Conservation (phyloP, 2,797 vertebrate genomes). For the Poeciliopsis presidionis region DNA sequence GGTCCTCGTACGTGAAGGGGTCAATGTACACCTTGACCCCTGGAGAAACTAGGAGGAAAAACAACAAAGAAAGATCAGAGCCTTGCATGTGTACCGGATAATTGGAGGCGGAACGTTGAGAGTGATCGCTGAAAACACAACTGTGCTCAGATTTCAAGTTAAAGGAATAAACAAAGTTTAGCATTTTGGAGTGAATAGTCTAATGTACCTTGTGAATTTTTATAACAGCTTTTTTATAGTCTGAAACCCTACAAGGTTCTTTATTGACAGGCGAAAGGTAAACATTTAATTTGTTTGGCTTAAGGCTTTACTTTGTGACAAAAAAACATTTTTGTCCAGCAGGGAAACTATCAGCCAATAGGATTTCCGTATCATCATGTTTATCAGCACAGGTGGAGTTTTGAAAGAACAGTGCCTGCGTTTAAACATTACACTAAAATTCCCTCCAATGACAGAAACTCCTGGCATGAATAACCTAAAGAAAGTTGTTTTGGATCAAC, state of each 20-base stretch:
- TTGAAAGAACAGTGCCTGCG: background rate
- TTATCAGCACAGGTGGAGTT: no score
- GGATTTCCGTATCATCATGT: background rate
- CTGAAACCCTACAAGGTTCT: background rate
- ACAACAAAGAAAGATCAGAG: background rate
- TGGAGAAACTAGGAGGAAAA: constrained; percentile 85
- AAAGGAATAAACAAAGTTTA: background rate
- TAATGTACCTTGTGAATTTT: background rate
- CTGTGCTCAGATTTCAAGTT: background rate
- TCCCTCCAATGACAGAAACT: background rate
- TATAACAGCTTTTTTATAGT: background rate
- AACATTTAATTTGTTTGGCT: background rate
- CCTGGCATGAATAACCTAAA: background rate
- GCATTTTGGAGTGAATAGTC: background rate
- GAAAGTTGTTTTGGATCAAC: background rate
- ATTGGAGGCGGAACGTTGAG: background rate
- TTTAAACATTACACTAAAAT: background rate
- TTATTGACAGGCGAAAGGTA: no score
- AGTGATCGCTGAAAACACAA: background rate
- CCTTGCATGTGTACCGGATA: background rate
- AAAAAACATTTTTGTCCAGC: background rate
- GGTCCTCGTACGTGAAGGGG: constrained; percentile 98
- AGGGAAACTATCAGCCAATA: background rate
- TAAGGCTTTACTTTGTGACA: background rate
- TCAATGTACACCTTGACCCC: constrained; percentile 99